Evolutionary conservation across 2,113 vertebrate species (phyloP).

Genomic region (Gracilinanus agilis): DNA sequence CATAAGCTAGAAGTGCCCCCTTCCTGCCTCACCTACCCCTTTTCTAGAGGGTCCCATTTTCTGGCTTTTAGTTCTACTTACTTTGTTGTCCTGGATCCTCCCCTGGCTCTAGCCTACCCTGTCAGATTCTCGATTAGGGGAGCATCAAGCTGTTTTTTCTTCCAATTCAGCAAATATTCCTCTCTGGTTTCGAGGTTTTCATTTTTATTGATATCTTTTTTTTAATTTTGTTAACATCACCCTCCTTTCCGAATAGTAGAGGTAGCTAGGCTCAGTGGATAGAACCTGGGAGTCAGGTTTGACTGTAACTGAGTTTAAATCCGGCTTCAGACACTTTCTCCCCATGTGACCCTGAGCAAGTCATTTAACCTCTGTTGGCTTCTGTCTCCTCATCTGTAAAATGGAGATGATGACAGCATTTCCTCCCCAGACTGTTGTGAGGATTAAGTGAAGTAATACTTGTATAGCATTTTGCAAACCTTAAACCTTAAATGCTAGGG

Average conservation of each 20-base stretch:
- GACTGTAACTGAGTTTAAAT: background rate
- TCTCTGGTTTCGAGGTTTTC: background rate
- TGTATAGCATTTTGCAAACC: background rate
- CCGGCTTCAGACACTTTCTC: background rate
- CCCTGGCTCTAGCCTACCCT: too few species aligned
- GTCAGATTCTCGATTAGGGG: background rate
- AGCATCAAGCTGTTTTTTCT: background rate
- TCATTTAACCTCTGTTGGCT: background rate
- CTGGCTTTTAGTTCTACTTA: background rate
- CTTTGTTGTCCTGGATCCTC: background rate
- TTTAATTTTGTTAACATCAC: background rate
- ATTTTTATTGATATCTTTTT: background rate
- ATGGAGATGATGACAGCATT: background rate
- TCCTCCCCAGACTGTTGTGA: background rate
- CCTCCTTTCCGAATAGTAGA: background rate
- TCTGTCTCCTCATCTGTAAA: background rate
- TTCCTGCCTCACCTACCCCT: background rate
- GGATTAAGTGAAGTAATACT: background rate
- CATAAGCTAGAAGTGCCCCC: background rate
- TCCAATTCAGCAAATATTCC: background rate
- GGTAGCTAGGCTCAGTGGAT: background rate
- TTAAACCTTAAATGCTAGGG: background rate
- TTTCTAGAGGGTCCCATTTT: background rate
- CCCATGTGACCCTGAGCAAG: background rate
- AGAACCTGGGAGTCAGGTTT: background rate